Evolutionary conservation across 2,888 invertebrate genomes (phyloP).

Genomic region (Chaetogeoica ovagalla): DNA sequence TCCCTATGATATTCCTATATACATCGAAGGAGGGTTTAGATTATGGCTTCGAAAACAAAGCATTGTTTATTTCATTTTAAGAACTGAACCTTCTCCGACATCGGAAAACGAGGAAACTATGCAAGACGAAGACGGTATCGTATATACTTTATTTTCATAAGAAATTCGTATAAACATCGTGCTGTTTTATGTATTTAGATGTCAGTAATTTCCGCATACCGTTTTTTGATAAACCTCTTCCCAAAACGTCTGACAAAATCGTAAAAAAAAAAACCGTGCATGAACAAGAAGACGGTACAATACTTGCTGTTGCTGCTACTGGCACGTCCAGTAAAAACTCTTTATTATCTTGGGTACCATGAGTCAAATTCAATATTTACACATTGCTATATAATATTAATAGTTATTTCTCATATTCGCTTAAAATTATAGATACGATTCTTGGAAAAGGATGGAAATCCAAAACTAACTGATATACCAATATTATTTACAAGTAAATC

Average conservation of each 20-base stretch:
- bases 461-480: constrained; percentile 68
- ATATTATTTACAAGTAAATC: constrained; percentile 81
- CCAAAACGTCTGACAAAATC: constrained; percentile 57
- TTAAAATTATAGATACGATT: constrained; percentile 62
- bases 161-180: not conserved
- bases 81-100: constrained; percentile 69
- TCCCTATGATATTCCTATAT: constrained; percentile 67
- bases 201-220: constrained; percentile 71
- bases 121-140: constrained; percentile 53
- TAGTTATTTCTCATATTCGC: not conserved
- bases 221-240: constrained; percentile 59
- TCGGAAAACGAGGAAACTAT: constrained; percentile 57
- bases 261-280: constrained; percentile 71
- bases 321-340: constrained; percentile 90
- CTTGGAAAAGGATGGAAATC: constrained; percentile 75
- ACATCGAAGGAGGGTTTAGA: constrained; percentile 81
- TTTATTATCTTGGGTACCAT: constrained; percentile 80
- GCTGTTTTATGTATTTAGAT: constrained; percentile 64
- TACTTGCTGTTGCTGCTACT: constrained; percentile 85
- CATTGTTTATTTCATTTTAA: constrained; percentile 81
- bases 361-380: not conserved
- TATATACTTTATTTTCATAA: not conserved
- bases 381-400: not conserved
- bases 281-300: constrained; percentile 89
- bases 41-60: constrained; percentile 76